phyloP scores from a whole-genome alignment of 1,140 invertebrate genomes.

The Druon quercuslanigerum region DNA sequence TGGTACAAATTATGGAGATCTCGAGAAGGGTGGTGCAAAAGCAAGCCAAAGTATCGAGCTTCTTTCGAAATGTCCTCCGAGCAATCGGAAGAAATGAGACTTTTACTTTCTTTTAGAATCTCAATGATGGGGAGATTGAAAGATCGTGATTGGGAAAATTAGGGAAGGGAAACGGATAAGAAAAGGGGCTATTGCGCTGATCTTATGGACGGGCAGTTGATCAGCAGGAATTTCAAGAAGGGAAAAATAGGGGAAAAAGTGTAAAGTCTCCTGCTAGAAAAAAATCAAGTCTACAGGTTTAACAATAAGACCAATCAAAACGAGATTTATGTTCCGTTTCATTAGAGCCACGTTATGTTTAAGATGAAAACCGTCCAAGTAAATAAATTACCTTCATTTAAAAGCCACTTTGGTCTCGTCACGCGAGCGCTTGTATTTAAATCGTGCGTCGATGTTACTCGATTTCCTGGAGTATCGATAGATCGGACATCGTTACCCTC shows the following conservation, averaged over 20 bases:
- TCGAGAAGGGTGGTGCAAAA: background rate
- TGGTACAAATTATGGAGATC: constrained; percentile 28
- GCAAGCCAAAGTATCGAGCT: constrained; percentile 10
- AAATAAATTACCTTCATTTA: constrained; percentile 10
- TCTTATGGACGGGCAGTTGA: background rate
- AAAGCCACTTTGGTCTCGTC: constrained; percentile 18
- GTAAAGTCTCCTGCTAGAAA: no score
- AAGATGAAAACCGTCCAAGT: constrained; percentile 18
- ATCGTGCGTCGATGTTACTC: constrained; percentile 19
- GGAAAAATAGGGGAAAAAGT: no score
- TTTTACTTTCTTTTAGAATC: background rate
- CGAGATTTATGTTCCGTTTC: background rate
- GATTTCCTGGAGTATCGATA: background rate
- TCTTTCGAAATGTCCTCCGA: constrained; percentile 9
- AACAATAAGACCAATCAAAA: no score
- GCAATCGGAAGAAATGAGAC: constrained; percentile 7
- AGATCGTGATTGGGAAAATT: constrained; percentile 6
- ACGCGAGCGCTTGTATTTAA: constrained; percentile 21
- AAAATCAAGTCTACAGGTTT: no score
- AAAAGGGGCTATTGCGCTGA: background rate
- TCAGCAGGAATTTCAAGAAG: background rate
- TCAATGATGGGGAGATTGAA: background rate
- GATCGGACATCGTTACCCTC: constrained; percentile 1
- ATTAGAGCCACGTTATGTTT: background rate
- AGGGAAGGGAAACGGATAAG: background rate